Conservation (phyloP, 2,113 vertebrate species). For the Callaeas wilsoni region DNA sequence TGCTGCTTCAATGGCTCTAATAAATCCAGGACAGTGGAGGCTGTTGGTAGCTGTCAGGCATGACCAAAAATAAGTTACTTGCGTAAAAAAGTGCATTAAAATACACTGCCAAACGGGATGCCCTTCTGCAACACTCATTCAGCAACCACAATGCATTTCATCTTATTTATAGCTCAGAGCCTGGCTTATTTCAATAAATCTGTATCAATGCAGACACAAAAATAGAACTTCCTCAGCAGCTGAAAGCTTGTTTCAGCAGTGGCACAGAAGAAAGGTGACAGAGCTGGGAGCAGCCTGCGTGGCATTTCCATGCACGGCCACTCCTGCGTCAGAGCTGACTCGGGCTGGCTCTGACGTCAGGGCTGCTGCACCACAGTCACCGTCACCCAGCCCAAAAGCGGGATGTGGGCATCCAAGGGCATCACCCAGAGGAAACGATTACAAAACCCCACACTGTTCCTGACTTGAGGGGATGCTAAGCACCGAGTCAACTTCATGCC, state of each 20-base stretch:
- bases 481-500: accelerated
- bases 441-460: neutral
- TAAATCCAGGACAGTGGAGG: neutral
- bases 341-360: neutral
- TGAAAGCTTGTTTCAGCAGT: neutral
- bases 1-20: neutral
- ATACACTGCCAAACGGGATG: neutral
- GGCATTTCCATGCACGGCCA: neutral
- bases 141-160: neutral
- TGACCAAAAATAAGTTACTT: neutral
- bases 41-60: neutral
- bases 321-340: neutral
- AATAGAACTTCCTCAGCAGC: neutral
- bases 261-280: neutral
- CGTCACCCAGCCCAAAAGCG: accelerated
- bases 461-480: accelerated
- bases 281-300: neutral
- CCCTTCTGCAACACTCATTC: neutral
- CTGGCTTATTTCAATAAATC: neutral
- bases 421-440: neutral
- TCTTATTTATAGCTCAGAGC: neutral
- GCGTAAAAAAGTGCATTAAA: neutral
- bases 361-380: neutral
- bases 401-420: neutral
- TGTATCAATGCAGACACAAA: neutral